Conservation (phyloP, 2,888 invertebrate species). For the Xylocampa areola region DNA sequence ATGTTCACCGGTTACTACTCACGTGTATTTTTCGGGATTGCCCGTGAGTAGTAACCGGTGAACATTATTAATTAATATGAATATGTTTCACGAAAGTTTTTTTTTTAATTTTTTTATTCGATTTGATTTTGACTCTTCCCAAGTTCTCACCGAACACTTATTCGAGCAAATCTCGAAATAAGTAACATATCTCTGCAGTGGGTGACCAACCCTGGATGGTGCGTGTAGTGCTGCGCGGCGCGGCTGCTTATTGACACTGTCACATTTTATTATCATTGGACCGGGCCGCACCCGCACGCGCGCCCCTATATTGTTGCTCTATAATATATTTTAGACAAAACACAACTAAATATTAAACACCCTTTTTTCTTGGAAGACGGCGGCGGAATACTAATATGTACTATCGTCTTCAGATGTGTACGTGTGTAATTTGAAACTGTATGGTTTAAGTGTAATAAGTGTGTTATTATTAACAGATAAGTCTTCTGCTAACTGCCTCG, state of each 20-base stretch:
- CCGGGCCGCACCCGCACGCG: constrained; percentile 27
- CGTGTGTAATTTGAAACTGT: constrained; percentile 1
- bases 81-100: too few species aligned
- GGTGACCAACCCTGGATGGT: constrained; percentile 1
- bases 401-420: constrained; percentile 11
- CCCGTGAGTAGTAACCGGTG: too few species aligned
- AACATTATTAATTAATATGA: too few species aligned
- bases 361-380: constrained; percentile 45
- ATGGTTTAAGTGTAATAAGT: too few species aligned
- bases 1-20: too few species aligned
- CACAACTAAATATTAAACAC: constrained; percentile 56
- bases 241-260: constrained; percentile 64
- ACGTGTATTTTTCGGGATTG: too few species aligned
- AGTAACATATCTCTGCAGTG: neutral
- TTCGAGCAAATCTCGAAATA: neutral
- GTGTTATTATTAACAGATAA: too few species aligned
- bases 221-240: constrained; percentile 22
- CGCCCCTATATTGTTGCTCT: constrained; percentile 48
- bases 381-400: constrained; percentile 51
- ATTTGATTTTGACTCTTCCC: too few species aligned
- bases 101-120: too few species aligned
- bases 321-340: constrained; percentile 60
- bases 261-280: constrained; percentile 69
- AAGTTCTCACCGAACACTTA: too few species aligned
- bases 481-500: too few species aligned